phyloP scores from a whole-genome alignment of 2,888 invertebrate species.

The Sesia apiformis region DNA sequence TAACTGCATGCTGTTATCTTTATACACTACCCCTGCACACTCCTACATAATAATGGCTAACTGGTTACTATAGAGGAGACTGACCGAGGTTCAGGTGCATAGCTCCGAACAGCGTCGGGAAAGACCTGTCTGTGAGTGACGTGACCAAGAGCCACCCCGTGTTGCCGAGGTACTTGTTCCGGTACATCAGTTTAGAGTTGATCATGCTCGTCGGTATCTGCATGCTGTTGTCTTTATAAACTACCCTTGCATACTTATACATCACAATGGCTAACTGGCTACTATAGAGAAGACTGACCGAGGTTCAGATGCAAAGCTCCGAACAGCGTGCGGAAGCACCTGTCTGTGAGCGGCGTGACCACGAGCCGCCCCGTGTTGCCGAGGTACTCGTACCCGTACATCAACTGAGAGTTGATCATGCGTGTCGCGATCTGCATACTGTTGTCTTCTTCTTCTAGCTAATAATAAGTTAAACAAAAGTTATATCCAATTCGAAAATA shows the following conservation, averaged over 20 bases:
- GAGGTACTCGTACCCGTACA: constrained; percentile 95
- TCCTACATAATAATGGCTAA: constrained; percentile 9
- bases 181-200: constrained; percentile 90
- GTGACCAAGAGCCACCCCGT: constrained; percentile 92
- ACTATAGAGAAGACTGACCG: constrained; percentile 44
- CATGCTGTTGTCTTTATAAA: constrained; percentile 4
- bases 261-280: constrained; percentile 2
- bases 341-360: constrained; percentile 94
- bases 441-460: constrained; percentile 48
- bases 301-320: constrained; percentile 93
- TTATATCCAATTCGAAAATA: no score
- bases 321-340: constrained; percentile 93
- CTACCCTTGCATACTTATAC: constrained; percentile 2
- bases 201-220: constrained; percentile 87
- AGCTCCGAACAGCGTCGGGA: constrained; percentile 93
- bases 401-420: constrained; percentile 92
- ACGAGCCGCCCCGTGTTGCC: constrained; percentile 92
- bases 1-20: constrained; percentile 50
- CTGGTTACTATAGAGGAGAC: no score
- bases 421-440: constrained; percentile 78
- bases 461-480: constrained; percentile 37
- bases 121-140: constrained; percentile 94
- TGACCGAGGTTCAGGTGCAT: constrained; percentile 88
- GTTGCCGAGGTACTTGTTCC: constrained; percentile 96
- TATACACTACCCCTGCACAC: background rate